Percentiles rank a stretch among this genome's conserved stretches.
Conservation (phyloP, 2,888 invertebrate genomes). For the Tanytarsus gracilentus region DNA sequence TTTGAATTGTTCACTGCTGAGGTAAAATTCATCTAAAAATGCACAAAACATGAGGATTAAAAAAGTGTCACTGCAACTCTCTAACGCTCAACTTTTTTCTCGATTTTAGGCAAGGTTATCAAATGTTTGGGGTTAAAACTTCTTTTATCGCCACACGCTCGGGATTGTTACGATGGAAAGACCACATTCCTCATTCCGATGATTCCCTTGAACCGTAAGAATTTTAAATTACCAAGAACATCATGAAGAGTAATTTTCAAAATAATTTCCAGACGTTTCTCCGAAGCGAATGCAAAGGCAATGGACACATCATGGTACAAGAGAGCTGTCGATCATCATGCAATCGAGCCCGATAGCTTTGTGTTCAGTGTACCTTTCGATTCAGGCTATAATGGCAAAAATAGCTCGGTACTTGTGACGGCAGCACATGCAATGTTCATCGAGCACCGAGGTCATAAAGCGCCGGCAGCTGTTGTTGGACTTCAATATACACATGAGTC, state of each 20-base stretch:
- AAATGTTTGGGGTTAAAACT: conserved; percentile 74
- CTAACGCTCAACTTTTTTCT: background rate
- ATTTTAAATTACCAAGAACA: conserved; percentile 28
- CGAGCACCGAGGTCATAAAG: conserved; percentile 70
- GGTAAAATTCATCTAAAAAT: conserved; percentile 10
- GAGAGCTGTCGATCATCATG: conserved; percentile 81
- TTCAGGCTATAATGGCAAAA: conserved; percentile 41
- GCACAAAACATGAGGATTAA: background rate
- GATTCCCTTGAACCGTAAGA: conserved; percentile 62
- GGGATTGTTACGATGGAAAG: conserved; percentile 80
- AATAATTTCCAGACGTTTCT: conserved; percentile 60
- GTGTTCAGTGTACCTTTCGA: conserved; percentile 63
- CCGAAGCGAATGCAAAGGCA: conserved; percentile 67
- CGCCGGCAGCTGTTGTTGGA: conserved; percentile 88
- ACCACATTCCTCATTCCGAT: conserved; percentile 51
- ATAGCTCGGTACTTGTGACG: conserved; percentile 59
- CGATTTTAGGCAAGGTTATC: conserved; percentile 73
- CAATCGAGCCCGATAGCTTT: conserved; percentile 78
- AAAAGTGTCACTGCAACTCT: background rate
- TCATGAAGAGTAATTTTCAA: conserved; percentile 30
- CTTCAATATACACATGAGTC: conserved; percentile 77
- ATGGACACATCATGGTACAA: conserved; percentile 88
- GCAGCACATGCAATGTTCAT: conserved; percentile 89
- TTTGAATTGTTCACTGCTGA: background rate
- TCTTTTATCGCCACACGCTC: conserved; percentile 87